These are phyloP conservation scores for Galemys pyrenaicus DNA, from an alignment of 2,113 vertebrate genomes.

Conservation along the genomic window DNA sequence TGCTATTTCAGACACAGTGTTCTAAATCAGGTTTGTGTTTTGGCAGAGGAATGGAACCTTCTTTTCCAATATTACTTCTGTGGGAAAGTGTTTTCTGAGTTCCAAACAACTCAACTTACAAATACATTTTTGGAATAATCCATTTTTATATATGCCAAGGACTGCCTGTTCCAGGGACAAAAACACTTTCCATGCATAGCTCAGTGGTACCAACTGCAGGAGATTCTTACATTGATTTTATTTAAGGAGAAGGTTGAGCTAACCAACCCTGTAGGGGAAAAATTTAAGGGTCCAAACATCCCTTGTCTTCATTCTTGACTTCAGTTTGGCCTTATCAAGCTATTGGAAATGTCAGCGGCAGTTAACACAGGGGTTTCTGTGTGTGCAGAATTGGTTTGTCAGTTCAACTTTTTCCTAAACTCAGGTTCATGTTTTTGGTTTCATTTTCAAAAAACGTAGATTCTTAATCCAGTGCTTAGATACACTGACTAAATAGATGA, in stretches of 20 bases:
- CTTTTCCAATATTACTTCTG: slow-evolving; percentile 80
- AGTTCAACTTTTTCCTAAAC: not conserved
- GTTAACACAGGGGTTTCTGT: not conserved
- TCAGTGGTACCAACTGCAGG: not conserved
- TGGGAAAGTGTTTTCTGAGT: slow-evolving; percentile 78
- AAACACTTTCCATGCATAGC: not conserved
- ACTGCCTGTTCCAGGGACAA: slow-evolving; percentile 12
- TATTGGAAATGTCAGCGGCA: not conserved
- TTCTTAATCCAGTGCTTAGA: not conserved
- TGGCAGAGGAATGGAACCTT: slow-evolving; percentile 64
- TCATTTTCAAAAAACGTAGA: not conserved
- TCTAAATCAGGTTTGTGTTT: slow-evolving; percentile 74
- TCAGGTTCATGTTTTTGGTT: not conserved
- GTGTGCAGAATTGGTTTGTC: not conserved
- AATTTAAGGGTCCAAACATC: not conserved
- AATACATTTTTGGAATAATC: slow-evolving; percentile 71
- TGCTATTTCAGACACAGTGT: slow-evolving; percentile 69
- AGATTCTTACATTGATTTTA: slow-evolving; percentile 26
- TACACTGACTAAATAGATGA: not conserved
- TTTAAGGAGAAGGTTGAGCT: not conserved
- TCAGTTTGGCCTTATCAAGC: not conserved
- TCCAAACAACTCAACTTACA: slow-evolving; percentile 69
- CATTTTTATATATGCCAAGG: slow-evolving; percentile 42
- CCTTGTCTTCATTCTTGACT: not conserved
- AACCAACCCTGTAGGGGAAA: not conserved